Evolutionary conservation across 2,888 invertebrate genomes (phyloP), one percentile per base, ranked within the genome.

Genomic region (Ellobium chinense): DNA sequence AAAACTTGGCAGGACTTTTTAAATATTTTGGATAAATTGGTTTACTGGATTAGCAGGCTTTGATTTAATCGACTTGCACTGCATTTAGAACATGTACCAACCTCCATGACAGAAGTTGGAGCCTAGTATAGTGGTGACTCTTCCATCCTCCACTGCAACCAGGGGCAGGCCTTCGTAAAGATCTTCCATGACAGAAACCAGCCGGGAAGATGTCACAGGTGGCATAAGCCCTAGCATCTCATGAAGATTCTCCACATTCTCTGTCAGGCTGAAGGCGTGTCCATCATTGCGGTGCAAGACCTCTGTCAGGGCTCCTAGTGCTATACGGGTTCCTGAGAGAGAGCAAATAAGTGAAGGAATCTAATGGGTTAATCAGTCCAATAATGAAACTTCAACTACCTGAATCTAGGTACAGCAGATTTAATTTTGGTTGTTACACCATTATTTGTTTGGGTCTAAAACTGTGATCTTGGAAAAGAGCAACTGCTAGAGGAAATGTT

Each of bases 121-220:
- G 31, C 80, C 75, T 46, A 14, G n/a, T 27, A 69, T 74, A 0
- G 76, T 80, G 31, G 76, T 78, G 34, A 85, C 81, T 14, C 77
- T 82, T 1, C 83, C 83, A 36, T 82, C 78, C 24, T 81, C 73
- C 21, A 83, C 82, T 36, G 76, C 66, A 24, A 83, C 81, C 39
- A 78, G 69, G 7, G 85, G 85, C 36, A 81, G 66, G 12, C 83
- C 85, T 39, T 85, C 85, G 65, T 83, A 83, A 31, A 85, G 69
- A 54, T 69, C 76, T 24, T 80, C 75, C 62, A 80, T 31, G 24
- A 75, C 69, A 46, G 80, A 80, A 12, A 68, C 68, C n/a, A 80
- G 80, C 14, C 65, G 36, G 9, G 27, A n/a, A 12, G 78, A 72
- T 18, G 58, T 27, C 31, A 66, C 37, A 9, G 74, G 68, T 29